Base-by-base conservation (phyloP, 2,113 vertebrate species). In the Chinchilla lanigera region DNA sequence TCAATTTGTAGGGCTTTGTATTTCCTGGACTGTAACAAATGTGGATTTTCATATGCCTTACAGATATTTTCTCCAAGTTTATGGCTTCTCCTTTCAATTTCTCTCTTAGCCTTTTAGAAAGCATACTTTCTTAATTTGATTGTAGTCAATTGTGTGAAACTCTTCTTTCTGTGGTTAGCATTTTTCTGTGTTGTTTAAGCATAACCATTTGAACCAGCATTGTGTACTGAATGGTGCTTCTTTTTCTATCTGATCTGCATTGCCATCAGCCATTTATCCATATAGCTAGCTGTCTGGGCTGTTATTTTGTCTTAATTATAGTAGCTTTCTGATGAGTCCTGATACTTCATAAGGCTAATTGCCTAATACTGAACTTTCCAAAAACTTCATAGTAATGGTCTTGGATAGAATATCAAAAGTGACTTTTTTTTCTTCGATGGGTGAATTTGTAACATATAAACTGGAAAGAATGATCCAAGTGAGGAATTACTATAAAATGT, bases 121-220 rank as follows among this genome's bases (percentile, higher is more conserved):
- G 61, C 7, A 54, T 63, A 81, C 33, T 87, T 90, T 80, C 13
- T 93, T 83, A n/a, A 78, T 82, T 69, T 63, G 69, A 24, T 54
- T 78, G 0, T 89, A 86, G 44, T 65, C 67, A 86, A 0, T 16
- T 77, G 5, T 83, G 7, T 86, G 13, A 86, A 10, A 47, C 30
- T 61, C 78, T 81, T 54, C 61, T 92, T 91, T 56, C 50, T 56
- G 7, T 88, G 60, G 56, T 56, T 60, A 41, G 14, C 19, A 77
- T 81, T 92, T 83, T 86, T 96, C 73, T 81, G 19, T 83, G 38
- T 71, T 94, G 8, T 80, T 80, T 93, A 78, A 93, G 20, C 20
- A 71, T 50, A 47, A 50, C 30, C 52, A 61, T 80, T 35, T 54
- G 73, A 91, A n/a, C 35, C 10, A 52, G 47, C 28, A 77, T 16